phyloP scores from a whole-genome alignment of 2,113 vertebrate species.

The Myanophis thanlyinensis region DNA sequence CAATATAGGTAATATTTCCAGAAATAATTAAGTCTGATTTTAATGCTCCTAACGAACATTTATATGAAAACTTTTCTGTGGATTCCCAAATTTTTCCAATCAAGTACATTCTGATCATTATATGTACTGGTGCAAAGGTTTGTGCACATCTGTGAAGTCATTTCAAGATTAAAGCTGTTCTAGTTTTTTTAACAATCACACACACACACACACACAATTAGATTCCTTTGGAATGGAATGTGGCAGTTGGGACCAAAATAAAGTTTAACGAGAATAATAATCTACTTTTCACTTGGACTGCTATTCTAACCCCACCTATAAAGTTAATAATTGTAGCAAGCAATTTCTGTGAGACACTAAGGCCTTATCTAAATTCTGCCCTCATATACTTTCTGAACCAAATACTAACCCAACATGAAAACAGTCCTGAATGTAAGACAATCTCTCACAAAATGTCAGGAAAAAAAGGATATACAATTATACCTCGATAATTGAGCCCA shows the following conservation, averaged over 20 bases:
- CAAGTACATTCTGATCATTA: background rate
- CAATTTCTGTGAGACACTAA: background rate
- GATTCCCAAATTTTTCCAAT: background rate
- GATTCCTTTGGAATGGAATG: constrained; percentile 48
- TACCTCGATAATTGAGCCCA: background rate
- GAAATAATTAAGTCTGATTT: constrained; percentile 30
- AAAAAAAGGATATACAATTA: background rate
- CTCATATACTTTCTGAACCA: background rate
- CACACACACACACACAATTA: constrained; percentile 34
- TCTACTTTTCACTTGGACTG: constrained; percentile 44
- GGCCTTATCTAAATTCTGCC: background rate
- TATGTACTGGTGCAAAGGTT: background rate
- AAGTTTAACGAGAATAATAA: constrained; percentile 61
- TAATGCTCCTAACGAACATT: constrained; percentile 12
- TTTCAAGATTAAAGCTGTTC: constrained; percentile 42
- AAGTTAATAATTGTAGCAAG: constrained; percentile 56
- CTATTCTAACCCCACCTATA: constrained; percentile 40
- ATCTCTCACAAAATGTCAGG: background rate
- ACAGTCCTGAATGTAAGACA: background rate
- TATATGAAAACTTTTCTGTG: background rate
- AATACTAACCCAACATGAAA: background rate
- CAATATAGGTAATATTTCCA: constrained; percentile 19
- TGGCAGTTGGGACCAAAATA: constrained; percentile 49
- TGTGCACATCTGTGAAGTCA: constrained; percentile 6
- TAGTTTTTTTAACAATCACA: background rate